Percentiles rank a stretch among this genome's conserved stretches.
Evolutionary conservation across 2,888 invertebrate genomes (phyloP).

Genomic region (Deilephila elpenor): DNA sequence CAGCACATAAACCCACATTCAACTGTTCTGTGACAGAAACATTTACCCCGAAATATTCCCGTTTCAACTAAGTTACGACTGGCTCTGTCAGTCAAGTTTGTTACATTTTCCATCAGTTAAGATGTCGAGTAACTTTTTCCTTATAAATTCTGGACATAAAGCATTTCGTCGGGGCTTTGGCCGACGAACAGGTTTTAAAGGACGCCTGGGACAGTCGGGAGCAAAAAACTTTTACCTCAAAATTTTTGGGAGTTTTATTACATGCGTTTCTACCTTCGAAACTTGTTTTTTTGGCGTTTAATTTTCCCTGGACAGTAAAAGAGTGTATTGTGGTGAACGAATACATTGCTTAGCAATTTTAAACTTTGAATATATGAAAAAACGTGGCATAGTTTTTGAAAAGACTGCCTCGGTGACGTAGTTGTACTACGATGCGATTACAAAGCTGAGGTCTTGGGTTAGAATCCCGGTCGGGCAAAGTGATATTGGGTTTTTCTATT

Average conservation of each 20-base stretch:
- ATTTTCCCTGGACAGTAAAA: neutral
- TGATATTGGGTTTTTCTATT: no score
- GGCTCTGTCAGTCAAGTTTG: neutral
- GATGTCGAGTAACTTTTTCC: conserved; percentile 50
- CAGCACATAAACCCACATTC: no score
- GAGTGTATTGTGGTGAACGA: no score
- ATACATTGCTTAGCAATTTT: no score
- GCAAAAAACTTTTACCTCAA: conserved; percentile 55
- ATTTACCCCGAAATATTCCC: no score
- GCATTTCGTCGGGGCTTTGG: conserved; percentile 54
- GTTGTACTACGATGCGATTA: no score
- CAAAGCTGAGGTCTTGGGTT: no score
- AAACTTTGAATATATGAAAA: no score
- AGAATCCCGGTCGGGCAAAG: no score
- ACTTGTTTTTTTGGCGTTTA: neutral
- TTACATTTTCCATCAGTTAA: conserved; percentile 11
- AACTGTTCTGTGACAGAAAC: no score
- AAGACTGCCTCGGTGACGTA: no score
- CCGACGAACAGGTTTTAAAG: conserved; percentile 66
- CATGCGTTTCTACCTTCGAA: neutral
- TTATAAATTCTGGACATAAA: conserved; percentile 47
- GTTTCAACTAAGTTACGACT: neutral
- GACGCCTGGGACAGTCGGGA: conserved; percentile 58
- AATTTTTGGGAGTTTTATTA: conserved; percentile 24
- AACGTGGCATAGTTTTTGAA: no score